These are phyloP conservation scores for Rhadinocentrus ornatus DNA, from an alignment of 2,797 vertebrate species.

Conservation along the genomic window DNA sequence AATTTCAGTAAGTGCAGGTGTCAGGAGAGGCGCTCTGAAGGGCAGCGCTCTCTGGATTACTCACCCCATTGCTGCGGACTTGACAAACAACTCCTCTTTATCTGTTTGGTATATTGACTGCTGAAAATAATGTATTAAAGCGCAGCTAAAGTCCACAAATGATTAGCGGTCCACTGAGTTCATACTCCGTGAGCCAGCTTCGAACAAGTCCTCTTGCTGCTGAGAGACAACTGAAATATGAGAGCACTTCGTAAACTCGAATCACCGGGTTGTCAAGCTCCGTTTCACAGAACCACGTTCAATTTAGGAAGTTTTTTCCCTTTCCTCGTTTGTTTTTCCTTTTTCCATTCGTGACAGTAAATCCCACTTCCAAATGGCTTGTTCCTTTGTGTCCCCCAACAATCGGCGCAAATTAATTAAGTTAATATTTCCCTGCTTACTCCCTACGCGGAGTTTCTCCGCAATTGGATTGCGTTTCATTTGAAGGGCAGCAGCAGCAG, in stretches of 20 bases:
- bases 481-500: slow-evolving; percentile 72
- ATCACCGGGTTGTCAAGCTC: slow-evolving; percentile 66
- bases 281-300: slow-evolving; percentile 37
- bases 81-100: slow-evolving; percentile 67
- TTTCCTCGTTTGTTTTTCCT: slow-evolving; percentile 17
- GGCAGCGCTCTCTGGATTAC: slow-evolving; percentile 61
- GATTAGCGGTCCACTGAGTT: slow-evolving; percentile 69
- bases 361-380: slow-evolving; percentile 10
- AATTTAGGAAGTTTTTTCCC: slow-evolving; percentile 65
- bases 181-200: slow-evolving; percentile 54
- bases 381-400: slow-evolving; percentile 8
- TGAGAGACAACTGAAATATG: slow-evolving; percentile 73
- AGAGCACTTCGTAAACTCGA: slow-evolving; percentile 75
- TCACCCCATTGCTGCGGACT: slow-evolving; percentile 83
- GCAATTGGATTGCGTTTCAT: slow-evolving; percentile 58
- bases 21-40: slow-evolving; percentile 51
- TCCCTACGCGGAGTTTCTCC: slow-evolving; percentile 62
- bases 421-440: slow-evolving; percentile 50
- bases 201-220: slow-evolving; percentile 55
- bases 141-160: slow-evolving; percentile 59
- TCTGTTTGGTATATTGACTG: slow-evolving; percentile 6
- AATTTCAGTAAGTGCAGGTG: slow-evolving; percentile 57
- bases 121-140: slow-evolving; percentile 26
- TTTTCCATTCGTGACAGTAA: neutral
- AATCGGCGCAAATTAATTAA: slow-evolving; percentile 48